These are phyloP conservation scores for Bombus difficillimus DNA, from an alignment of 1,140 invertebrate species.

Conservation along the genomic window DNA sequence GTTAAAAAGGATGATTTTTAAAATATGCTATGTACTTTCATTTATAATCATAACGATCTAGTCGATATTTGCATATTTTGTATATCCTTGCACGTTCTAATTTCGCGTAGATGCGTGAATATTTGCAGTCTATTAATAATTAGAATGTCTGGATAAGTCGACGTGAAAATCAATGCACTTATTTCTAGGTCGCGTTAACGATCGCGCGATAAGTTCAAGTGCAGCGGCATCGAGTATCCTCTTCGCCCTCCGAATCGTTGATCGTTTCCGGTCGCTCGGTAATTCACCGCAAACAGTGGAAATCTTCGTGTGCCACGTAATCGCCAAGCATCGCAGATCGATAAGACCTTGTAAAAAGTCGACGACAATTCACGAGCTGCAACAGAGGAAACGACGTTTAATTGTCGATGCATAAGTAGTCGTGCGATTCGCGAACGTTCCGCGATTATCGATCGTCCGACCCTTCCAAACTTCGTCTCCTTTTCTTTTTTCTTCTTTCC, in stretches of 20 bases:
- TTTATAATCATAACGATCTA: too few species aligned
- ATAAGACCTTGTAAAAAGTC: slow-evolving; percentile 30
- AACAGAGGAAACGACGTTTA: neutral
- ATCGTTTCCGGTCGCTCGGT: neutral
- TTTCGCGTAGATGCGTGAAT: too few species aligned
- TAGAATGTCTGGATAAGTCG: neutral
- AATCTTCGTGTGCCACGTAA: slow-evolving; percentile 12
- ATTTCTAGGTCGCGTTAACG: slow-evolving; percentile 31
- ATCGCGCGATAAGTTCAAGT: slow-evolving; percentile 46
- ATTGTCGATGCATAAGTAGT: slow-evolving; percentile 25
- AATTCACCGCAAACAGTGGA: neutral
- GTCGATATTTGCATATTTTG: too few species aligned
- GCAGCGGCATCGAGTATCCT: slow-evolving; percentile 3
- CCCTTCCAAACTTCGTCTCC: neutral
- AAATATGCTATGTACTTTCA: too few species aligned
- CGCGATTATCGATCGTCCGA: neutral
- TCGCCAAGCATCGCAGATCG: neutral
- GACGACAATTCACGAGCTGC: neutral
- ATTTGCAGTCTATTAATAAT: neutral
- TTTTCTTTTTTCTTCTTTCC: neutral
- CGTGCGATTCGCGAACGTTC: neutral
- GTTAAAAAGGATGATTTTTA: too few species aligned
- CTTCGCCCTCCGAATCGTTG: neutral
- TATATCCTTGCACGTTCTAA: too few species aligned
- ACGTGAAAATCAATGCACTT: neutral